Evolutionary conservation across 2,888 invertebrate species (phyloP), one percentile per base, ranked within the genome.

Genomic region (Corbicula japonica): DNA sequence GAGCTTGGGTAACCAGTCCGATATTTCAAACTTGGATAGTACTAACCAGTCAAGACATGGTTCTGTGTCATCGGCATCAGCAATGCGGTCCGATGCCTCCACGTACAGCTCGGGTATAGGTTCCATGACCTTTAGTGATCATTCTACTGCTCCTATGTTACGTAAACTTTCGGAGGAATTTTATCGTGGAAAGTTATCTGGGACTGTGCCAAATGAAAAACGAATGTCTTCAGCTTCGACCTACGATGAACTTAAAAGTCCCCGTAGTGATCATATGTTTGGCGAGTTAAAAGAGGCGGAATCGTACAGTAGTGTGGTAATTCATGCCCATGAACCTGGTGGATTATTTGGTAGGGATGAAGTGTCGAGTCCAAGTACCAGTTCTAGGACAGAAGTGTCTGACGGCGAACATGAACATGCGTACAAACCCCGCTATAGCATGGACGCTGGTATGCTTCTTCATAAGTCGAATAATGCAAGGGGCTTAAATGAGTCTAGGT

Each of bases 111-210:
- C 78, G 41, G 82, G 82, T n/a, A 79, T 83, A 18, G 76, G 80
- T 32, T 77, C 74, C 48, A 80, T 83, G 77, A 72, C 76, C n/a
- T 72, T 80, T 54, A 83, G 79, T 79, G 83, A 83, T 77, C 80
- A 77, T 21, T 63, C 74, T 10, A 80, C 80, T 80, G 89, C 90
- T n/a, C 89, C 90, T 5, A 88, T 92, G 79, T 84, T 92, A 74
- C 76, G 91, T 41, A 90, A 90, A 74, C 84, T 92, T 12, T 89
- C 92, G 3, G 88, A 90, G 72, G 92, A 92, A 75, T 90, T 89
- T 72, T 91, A 89, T 76, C 84, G 89, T 48, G 86, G 87, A 30
- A 82, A 79, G 30, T 72, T 83, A 50, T 60, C 73, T 28, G 80
- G 73, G 44, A 80, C 28, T 68, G 63, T 66, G 30, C 75, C 66